Base-by-base conservation (phyloP, 2,113 vertebrate species). In the Fregetta grallaria region DNA sequence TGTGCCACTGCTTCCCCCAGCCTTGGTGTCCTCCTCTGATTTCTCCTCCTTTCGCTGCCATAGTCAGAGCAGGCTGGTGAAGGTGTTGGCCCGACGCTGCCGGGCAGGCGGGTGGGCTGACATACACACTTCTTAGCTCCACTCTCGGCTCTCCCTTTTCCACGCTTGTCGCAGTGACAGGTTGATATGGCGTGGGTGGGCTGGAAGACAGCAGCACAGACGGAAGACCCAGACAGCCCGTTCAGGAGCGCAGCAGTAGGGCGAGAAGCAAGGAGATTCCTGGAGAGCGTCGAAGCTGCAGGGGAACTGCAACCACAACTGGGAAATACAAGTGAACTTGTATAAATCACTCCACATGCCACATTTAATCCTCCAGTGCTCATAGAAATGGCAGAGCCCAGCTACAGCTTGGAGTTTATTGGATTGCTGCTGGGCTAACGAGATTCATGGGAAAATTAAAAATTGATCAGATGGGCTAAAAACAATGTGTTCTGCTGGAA, bases 361-460 rank as follows among this genome's bases (percentile, higher is more conserved):
- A 42, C 81, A 80, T 65, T 87, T 90, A 79, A 71, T 90, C 91
- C 77, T 88, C 62, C n/a, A 47, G 71, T 19, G n/a, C 71, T 80
- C 15, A 12, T 7, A 87, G 67, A 85, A 91, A 42, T 70, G 77
- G 63, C 84, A 91, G 58, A 77, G 87, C 65, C 84, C 47, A 66
- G 89, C 55, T 82, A 91, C 87, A 59, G 80, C 84, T 89, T 83
- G 58, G 74, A 81, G 86, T 85, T 92, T 76, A 90, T 56, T 77
- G 87, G 59, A 95, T 77, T 68, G 89, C 91, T 97, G 93, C 93
- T 97, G 91, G 89, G 91, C 71, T 93, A 96, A 92, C 23, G 10
- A 96, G 90, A 96, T 96, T 88, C 81, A 82, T 90, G 77, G 92
- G 62, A 82, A 96, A 95, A 96, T 88, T 90, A 96, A 96, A 96